Evolutionary conservation across 1,140 invertebrate genomes (phyloP), one percentile per base, ranked within the genome.

Genomic region (Aethina tumida): DNA sequence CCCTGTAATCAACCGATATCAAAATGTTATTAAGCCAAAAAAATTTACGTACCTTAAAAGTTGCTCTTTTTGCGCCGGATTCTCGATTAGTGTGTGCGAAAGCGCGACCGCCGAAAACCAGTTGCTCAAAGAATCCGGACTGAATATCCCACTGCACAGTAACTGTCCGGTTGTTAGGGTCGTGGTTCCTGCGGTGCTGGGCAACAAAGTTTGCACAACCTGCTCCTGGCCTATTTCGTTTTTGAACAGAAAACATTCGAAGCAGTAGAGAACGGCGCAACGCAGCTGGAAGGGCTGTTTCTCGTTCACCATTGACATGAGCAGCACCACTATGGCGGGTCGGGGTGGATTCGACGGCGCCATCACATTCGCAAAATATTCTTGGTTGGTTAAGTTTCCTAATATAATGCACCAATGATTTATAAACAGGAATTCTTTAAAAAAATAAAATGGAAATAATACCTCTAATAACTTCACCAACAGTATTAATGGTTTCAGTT

Each of bases 271-370:
- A 6, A 97, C 92, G 1, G 96, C 84, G 67, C 90, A 95, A 34
- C 50, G 41, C 33, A 99, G 62, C 5, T 75, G 64, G 59, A 98
- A 88, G 8, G 91, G 84, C 62, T 99, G 96, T 59, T 96, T 97
- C 55, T 99, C 95, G 63, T 97, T 97, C 2, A 98, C 90, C 92
- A 99, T 97, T 0, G 93, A 97, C 84, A 97, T 93, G 7, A 99
- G 63, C 5, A 99, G 67, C 25, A 98, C 84, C 0, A 98, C 84
- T 29, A 99, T 83, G 1, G 88, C 91, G 1, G 95, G 87, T 30
- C 86, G 76, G 8, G 94, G 88, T 20, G 94, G 92, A 56, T 75
- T 84, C 9, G 85, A 88, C 0, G 92, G 93, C 0, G 94, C 93
- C 67, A 87, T 79, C n/a, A 97, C 85, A 43, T 75, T 77, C 1